Base-by-base conservation (phyloP, 2,113 vertebrate genomes). In the Onychostoma macrolepis region DNA sequence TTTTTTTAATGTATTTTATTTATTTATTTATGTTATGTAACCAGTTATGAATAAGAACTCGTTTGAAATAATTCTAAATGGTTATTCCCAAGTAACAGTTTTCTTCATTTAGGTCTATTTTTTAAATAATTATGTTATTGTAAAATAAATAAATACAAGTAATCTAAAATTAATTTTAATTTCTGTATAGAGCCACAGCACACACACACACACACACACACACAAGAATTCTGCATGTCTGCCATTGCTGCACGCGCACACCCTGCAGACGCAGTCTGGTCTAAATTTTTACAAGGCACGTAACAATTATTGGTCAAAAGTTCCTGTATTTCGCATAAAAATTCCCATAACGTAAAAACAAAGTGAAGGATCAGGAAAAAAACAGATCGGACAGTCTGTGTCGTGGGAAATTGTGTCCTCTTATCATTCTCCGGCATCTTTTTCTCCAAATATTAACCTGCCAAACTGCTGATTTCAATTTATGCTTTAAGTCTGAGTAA, bases 401-500 rank as follows among this genome's bases (percentile, higher is more conserved):
- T 86, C 86, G 90, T 94, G 92, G 92, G 92, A 94, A 93, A 94
- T 90, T 91, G 85, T 87, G 80, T 92, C 89, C 89, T 90, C 87
- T 92, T 93, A 94, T 94, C 93, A 58, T 50, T 65, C 85, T 63
- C 84, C 43, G 84, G 65, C 80, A 93, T 93, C 92, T 93, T 77
- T 83, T 83, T 41, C 77, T 77, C 80, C 76, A 87, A 90, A 91
- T 90, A 90, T 92, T 90, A 93, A 89, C 79, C 90, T 80, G 17
- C 87, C 80, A 87, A 91, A 89, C 89, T 89, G 87, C 87, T 85
- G 87, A 89, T 93, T 93, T 93, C 88, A 93, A 93, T 87, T 93
- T 91, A 90, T 92, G 92, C 92, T 89, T 91, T 91, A 92, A 92
- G 91, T 93, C 93, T 94, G 91, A 90, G 91, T 92, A 94, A 94